Base-by-base conservation (phyloP, 2,888 invertebrate species). In the Leucozona laternaria region DNA sequence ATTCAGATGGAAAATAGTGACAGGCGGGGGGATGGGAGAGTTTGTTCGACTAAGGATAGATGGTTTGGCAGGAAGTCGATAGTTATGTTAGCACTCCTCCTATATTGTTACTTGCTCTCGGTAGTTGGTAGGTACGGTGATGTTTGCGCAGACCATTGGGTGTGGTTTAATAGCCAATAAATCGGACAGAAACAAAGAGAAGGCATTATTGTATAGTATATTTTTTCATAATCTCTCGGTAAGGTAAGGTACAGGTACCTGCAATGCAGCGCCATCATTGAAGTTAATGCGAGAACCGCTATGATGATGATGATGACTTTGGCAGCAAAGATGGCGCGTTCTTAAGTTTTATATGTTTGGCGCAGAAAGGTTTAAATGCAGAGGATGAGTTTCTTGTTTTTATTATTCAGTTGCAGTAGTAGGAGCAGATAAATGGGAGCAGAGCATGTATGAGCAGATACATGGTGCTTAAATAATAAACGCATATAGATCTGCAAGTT, bases 1-100 rank as follows among this genome's bases (percentile, higher is more conserved):
- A 57, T 43, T 45, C n/a, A 48, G 50, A 40, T 55, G 64, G 40
- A 50, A 62, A 43, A 17, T 10, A 43, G 40, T 50, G 17, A 3
- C 20, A 15, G n/a, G 5, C 3, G 4, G 22, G 37, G 8, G 31
- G 62, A 13, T 11, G 22, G 20, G 10, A 31, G 48, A 17, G 34
- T 34, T 48, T 48, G 31, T 66, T 45, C 20, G 10, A 6, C 15
- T 11, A 13, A n/a, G 17, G 43, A 68, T 64, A 79, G 64, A 53
- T 72, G 57, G 60, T 58, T 60, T 62, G 68, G 62, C 76, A 71
- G 81, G 62, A 76, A 79, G 70, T 58, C 25, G 57, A 76, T 57
- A 58, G 55, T 62, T 57, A 62, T 40, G 11, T 45, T 28, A 66
- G 50, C 68, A 71, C 73, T 68, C 79, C 62, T 45, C 79, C 62